A percentile compares a stretch with the other conserved stretches of the same genome.
phyloP scores from a whole-genome alignment of 2,888 invertebrate species.

The Smittia aterrima region DNA sequence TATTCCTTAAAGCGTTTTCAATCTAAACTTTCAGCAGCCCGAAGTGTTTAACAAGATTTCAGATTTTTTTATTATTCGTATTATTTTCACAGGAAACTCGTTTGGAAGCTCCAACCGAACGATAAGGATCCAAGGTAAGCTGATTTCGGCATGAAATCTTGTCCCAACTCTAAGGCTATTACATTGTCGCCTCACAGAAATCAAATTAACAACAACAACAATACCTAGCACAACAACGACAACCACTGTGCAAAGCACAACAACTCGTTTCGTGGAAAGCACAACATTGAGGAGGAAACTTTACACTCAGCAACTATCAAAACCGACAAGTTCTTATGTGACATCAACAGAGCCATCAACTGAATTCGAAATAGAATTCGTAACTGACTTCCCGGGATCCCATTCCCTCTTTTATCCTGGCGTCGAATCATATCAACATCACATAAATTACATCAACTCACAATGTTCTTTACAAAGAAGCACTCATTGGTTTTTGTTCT shows the following conservation, averaged over 20 bases:
- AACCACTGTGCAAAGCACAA: conserved; percentile 1
- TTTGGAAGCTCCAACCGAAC: neutral
- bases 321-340: neutral
- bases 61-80: neutral
- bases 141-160: neutral
- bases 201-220: conserved; percentile 12
- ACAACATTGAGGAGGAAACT: neutral
- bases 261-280: neutral
- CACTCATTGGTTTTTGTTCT: neutral
- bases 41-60: too few species aligned
- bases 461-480: neutral
- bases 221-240: neutral
- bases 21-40: too few species aligned
- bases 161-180: neutral
- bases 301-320: neutral
- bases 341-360: neutral
- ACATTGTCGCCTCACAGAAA: neutral
- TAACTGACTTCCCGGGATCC: neutral
- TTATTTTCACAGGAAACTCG: neutral
- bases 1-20: too few species aligned
- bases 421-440: conserved; percentile 21
- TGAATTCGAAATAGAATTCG: neutral
- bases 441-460: conserved; percentile 20
- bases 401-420: conserved; percentile 4
- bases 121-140: neutral